Conservation (phyloP, 2,113 vertebrate species). For the Merops nubicus region DNA sequence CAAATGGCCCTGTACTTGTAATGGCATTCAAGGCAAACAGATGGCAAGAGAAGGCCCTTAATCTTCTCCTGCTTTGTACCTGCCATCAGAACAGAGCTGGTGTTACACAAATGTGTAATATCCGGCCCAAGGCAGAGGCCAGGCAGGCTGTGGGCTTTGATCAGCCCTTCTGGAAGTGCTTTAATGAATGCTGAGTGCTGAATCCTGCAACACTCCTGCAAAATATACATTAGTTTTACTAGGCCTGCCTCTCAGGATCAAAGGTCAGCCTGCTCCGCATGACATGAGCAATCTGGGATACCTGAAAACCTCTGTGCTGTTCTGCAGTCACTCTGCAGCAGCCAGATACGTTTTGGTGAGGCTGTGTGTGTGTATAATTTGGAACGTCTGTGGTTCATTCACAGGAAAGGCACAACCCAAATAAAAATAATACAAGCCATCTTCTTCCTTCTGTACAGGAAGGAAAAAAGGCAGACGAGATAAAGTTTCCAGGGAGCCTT, state of each 20-base stretch:
- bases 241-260: background rate
- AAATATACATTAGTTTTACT: background rate
- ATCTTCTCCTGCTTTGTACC: conserved; percentile 1
- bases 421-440: background rate
- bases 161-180: conserved; percentile 13
- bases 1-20: background rate
- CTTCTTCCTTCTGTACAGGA: background rate
- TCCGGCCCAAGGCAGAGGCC: background rate
- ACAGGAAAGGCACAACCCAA: background rate
- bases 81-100: background rate
- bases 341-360: background rate
- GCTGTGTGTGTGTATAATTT: background rate
- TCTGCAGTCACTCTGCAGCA: background rate
- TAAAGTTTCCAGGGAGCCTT: background rate
- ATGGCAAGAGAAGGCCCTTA: background rate
- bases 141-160: conserved; percentile 24
- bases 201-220: conserved; percentile 18
- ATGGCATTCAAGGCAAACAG: background rate
- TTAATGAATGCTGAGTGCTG: conserved; percentile 14
- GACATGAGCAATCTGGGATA: background rate
- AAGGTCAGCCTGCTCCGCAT: background rate
- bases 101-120: conserved; percentile 15
- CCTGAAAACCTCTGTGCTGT: background rate
- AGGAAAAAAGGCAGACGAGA: background rate
- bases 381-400: background rate